phyloP scores from a whole-genome alignment of 2,113 vertebrate species.

The Phyllostomus hastatus region DNA sequence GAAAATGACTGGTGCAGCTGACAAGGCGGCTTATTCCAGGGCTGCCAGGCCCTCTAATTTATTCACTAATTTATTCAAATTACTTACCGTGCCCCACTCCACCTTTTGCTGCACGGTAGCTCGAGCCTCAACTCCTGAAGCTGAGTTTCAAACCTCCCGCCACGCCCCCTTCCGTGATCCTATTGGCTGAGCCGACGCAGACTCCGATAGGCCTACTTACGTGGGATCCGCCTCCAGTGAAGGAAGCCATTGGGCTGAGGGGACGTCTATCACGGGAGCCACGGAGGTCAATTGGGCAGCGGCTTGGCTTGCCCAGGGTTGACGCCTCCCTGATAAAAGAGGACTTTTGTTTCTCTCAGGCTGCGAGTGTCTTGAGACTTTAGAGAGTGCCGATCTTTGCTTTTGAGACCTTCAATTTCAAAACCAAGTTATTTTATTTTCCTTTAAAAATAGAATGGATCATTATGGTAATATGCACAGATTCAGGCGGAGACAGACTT shows the following conservation, averaged over 20 bases:
- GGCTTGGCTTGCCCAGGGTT: not conserved
- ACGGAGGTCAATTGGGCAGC: not conserved
- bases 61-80: not conserved
- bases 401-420: not conserved
- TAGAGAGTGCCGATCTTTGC: not conserved
- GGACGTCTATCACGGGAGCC: not conserved
- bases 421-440: not conserved
- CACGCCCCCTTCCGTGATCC: not conserved
- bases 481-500: not conserved
- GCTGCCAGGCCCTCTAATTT: not conserved
- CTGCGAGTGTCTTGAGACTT: not conserved
- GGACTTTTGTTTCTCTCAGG: not conserved
- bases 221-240: not conserved
- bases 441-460: not conserved
- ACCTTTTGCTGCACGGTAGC: not conserved
- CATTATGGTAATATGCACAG: not conserved
- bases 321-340: not conserved
- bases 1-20: not conserved
- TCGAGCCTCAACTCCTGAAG: not conserved
- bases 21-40: not conserved
- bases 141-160: slow-evolving; percentile 81
- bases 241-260: not conserved
- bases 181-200: slow-evolving; percentile 47
- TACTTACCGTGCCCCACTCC: slow-evolving; percentile 38
- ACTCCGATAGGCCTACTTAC: not conserved